These are phyloP conservation scores for Cliona cf. orientalis DNA, from an alignment of 37 sponge, comb jelly and placozoan species.

Conservation along the genomic window DNA sequence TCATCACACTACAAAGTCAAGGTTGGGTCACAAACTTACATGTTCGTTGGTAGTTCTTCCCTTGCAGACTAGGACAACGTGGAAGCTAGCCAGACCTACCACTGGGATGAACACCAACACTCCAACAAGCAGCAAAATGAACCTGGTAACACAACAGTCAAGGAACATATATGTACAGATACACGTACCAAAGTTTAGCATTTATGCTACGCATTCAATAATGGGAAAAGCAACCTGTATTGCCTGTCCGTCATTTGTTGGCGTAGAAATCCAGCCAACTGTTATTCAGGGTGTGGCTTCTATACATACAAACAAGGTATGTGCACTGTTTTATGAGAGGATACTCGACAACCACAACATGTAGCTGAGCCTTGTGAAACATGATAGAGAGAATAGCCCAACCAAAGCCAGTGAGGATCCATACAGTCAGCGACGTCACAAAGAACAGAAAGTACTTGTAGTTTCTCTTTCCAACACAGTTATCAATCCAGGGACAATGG, in stretches of 20 bases:
- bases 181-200: not conserved
- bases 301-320: not conserved
- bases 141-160: constrained; percentile 4
- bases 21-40: constrained; percentile 49
- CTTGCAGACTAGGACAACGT: constrained; percentile 80
- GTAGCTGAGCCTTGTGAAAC: constrained; percentile 25
- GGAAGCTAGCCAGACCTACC: constrained; percentile 88
- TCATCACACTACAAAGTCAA: not conserved
- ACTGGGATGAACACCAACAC: constrained; percentile 86
- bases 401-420: constrained; percentile 77
- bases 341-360: constrained; percentile 78
- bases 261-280: not conserved
- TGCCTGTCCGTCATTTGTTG: not conserved
- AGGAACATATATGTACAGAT: not conserved
- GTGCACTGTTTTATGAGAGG: constrained; percentile 12
- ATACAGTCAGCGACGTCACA: constrained; percentile 78
- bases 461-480: constrained; percentile 97
- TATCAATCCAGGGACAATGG: constrained; percentile 99
- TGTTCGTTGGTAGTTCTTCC: constrained; percentile 98
- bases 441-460: constrained; percentile 98
- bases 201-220: not conserved
- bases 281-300: not conserved
- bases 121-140: constrained; percentile 72
- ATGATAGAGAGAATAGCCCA: constrained; percentile 72
- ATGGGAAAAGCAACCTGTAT: not conserved